These are phyloP conservation scores for Tipula helvola DNA, from an alignment of 2,888 invertebrate species.

Conservation along the genomic window DNA sequence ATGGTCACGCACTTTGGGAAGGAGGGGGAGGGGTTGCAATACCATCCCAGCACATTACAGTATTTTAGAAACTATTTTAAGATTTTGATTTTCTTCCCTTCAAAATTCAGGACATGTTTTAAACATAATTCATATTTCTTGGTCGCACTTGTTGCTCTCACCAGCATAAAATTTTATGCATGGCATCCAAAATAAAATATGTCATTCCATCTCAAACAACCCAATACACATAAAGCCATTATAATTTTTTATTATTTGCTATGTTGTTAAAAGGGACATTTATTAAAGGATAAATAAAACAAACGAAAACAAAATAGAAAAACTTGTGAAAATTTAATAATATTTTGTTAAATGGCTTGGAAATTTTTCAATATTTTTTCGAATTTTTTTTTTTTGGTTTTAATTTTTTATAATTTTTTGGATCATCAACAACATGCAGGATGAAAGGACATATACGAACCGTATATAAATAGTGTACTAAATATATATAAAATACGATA, in stretches of 20 bases:
- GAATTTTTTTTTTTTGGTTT: not conserved
- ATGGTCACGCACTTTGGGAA: too few relatives aligned
- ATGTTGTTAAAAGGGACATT: not conserved
- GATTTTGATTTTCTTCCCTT: too few relatives aligned
- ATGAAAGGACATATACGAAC: not conserved
- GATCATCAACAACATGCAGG: not conserved
- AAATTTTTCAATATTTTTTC: not conserved
- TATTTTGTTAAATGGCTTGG: not conserved
- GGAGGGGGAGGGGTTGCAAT: too few relatives aligned
- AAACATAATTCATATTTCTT: too few relatives aligned
- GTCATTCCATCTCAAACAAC: not conserved
- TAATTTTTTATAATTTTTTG: not conserved
- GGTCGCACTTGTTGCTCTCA: too few relatives aligned
- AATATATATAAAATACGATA: not conserved
- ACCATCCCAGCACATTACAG: too few relatives aligned
- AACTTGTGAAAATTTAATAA: not conserved
- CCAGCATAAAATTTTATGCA: too few relatives aligned
- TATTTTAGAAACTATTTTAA: too few relatives aligned
- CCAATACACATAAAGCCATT: not conserved
- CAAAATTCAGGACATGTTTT: too few relatives aligned
- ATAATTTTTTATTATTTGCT: not conserved
- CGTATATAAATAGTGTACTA: too few relatives aligned
- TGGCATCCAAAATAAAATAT: not conserved
- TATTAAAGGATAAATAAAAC: not conserved
- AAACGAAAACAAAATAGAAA: not conserved